Percentiles rank a stretch among this genome's conserved stretches.
These are phyloP conservation scores for Lacerta viridis DNA, from an alignment of 2,797 vertebrate genomes.

Conservation along the genomic window DNA sequence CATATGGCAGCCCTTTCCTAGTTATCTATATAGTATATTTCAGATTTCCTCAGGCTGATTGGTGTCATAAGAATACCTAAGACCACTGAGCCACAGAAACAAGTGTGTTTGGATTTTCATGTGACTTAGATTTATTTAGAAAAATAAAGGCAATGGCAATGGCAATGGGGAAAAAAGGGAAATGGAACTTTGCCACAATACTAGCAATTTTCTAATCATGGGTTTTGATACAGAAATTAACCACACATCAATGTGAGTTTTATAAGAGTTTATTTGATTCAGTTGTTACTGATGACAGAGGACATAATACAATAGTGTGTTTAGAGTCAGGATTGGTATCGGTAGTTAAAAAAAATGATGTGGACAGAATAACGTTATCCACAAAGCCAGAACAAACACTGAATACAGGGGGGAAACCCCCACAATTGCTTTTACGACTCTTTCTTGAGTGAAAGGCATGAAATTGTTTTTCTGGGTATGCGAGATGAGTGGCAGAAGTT, in stretches of 20 bases:
- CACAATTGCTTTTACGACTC: no score
- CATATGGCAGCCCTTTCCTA: no score
- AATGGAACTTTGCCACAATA: not conserved
- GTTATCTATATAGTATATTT: not conserved
- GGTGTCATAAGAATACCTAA: not conserved
- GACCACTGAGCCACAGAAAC: not conserved
- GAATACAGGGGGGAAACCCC: no score
- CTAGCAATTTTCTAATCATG: not conserved
- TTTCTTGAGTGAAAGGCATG: not conserved
- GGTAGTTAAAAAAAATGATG: not conserved
- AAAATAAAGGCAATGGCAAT: not conserved
- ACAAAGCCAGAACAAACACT: not conserved
- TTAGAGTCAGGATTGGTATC: not conserved
- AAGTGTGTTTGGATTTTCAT: not conserved
- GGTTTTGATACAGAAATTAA: not conserved
- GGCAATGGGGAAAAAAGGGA: not conserved
- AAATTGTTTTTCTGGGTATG: not conserved
- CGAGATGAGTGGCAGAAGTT: not conserved
- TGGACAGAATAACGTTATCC: not conserved
- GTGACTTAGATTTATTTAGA: not conserved
- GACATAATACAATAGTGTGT: not conserved
- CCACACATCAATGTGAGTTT: no score
- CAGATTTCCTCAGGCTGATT: no score
- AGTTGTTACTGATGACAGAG: no score
- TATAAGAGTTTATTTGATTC: not conserved